A percentile compares a stretch with the other conserved stretches of the same genome.
phyloP scores from a whole-genome alignment of 2,888 invertebrate species.

The Nymphalis c-album region DNA sequence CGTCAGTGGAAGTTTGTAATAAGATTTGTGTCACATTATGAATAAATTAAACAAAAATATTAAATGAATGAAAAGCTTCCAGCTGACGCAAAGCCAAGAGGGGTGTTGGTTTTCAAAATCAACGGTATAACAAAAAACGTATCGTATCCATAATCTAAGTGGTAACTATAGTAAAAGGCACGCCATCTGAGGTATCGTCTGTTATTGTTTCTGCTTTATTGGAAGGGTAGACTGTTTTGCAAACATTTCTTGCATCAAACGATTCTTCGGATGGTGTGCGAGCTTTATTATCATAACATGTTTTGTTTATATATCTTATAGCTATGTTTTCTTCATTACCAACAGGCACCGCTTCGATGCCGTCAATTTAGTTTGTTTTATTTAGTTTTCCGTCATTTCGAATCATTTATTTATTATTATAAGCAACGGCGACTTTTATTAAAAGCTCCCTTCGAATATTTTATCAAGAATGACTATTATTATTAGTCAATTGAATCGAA shows the following conservation, averaged over 20 bases:
- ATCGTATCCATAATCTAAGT: constrained; percentile 76
- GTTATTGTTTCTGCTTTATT: constrained; percentile 71
- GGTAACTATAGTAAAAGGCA: constrained; percentile 66
- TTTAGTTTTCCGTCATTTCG: constrained; percentile 36
- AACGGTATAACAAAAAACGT: constrained; percentile 74
- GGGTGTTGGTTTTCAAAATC: constrained; percentile 77
- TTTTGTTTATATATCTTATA: constrained; percentile 77
- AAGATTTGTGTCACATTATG: background rate
- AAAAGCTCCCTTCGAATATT: constrained; percentile 21
- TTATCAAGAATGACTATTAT: constrained; percentile 1
- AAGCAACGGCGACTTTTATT: constrained; percentile 43
- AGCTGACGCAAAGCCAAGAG: constrained; percentile 78
- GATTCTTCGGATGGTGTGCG: constrained; percentile 78
- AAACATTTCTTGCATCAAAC: constrained; percentile 71
- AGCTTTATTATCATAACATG: constrained; percentile 77
- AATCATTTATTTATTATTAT: constrained; percentile 42
- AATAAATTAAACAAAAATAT: constrained; percentile 18
- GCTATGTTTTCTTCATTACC: constrained; percentile 61
- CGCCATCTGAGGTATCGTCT: constrained; percentile 64
- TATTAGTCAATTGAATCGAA: background rate
- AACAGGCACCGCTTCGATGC: constrained; percentile 52
- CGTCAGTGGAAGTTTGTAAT: constrained; percentile 72
- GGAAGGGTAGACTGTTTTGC: constrained; percentile 72
- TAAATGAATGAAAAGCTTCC: constrained; percentile 62
- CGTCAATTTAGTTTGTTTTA: constrained; percentile 61